Evolutionary conservation across 2,113 vertebrate genomes (phyloP).

Genomic region (Rhipidura dahli): DNA sequence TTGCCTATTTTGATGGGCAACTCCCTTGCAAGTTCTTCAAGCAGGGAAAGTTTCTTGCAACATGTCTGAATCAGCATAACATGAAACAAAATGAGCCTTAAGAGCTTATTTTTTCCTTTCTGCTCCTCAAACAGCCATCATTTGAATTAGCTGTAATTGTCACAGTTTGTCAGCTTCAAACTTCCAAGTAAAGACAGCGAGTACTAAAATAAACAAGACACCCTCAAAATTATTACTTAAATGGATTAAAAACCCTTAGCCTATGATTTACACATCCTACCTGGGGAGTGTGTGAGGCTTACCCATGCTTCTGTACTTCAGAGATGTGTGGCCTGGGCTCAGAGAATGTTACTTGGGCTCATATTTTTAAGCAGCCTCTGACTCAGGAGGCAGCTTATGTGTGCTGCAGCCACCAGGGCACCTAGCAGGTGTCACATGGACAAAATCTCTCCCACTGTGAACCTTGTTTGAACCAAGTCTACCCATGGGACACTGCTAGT

Average conservation of each 20-base stretch:
- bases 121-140: not conserved
- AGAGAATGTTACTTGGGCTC: not conserved
- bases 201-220: not conserved
- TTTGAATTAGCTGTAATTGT: not conserved
- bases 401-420: not conserved
- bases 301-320: not conserved
- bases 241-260: not conserved
- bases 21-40: rapidly evolving
- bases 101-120: not conserved
- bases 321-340: not conserved
- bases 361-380: not conserved
- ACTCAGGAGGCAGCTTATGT: not conserved
- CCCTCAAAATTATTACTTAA: not conserved
- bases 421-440: not conserved
- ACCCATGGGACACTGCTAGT: not conserved
- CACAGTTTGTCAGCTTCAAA: not conserved
- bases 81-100: not conserved
- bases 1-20: not conserved
- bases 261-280: not conserved
- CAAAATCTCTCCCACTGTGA: not conserved
- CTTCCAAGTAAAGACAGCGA: not conserved
- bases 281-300: not conserved
- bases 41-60: not conserved
- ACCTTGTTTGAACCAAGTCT: not conserved
- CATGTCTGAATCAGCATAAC: not conserved